Percentiles rank a stretch among this genome's conserved stretches.
Evolutionary conservation across 2,888 invertebrate species (phyloP).

Genomic region (Sarcophaga rosellei): DNA sequence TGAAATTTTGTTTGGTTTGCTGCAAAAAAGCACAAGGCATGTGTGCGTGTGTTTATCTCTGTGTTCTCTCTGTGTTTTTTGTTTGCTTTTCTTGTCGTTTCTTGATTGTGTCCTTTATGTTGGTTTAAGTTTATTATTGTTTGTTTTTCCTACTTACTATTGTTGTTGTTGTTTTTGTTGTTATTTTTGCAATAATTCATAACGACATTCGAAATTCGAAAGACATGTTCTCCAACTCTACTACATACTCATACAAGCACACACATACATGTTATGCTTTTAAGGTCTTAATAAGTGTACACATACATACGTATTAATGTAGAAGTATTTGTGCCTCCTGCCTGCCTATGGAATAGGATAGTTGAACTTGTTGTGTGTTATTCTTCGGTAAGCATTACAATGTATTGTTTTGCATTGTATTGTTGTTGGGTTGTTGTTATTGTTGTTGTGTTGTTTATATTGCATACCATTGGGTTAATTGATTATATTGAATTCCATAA

Average conservation of each 20-base stretch:
- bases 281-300: background rate
- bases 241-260: background rate
- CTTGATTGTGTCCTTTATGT: conserved; percentile 15
- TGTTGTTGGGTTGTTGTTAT: background rate
- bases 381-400: conserved; percentile 12
- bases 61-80: background rate
- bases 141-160: background rate
- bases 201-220: conserved; percentile 15
- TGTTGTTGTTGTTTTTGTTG: conserved; percentile 27
- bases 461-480: conserved; percentile 49
- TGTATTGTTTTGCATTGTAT: conserved; percentile 9
- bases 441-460: background rate
- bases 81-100: background rate
- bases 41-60: background rate
- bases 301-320: background rate
- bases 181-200: conserved; percentile 47
- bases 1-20: conserved; percentile 36
- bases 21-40: conserved; percentile 7
- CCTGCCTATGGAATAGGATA: background rate
- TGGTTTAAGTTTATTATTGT: conserved; percentile 50
- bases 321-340: background rate
- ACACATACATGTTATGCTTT: background rate
- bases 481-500: conserved; percentile 53
- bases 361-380: conserved; percentile 1
- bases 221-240: background rate